These are phyloP conservation scores for Taenioides sp. DNA, from an alignment of 2,797 vertebrate species.

Conservation along the genomic window DNA sequence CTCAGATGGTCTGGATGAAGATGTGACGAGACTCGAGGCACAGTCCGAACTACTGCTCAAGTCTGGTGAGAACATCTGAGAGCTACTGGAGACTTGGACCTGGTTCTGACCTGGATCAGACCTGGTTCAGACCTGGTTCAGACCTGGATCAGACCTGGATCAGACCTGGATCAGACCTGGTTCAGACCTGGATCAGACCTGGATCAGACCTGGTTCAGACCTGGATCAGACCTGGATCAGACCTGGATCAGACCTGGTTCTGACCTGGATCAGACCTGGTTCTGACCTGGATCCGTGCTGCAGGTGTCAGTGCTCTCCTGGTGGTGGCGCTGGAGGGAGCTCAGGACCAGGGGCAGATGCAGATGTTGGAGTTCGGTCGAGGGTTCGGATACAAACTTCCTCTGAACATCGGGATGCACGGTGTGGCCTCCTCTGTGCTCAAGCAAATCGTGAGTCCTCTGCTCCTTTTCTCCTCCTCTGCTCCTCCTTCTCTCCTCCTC, in stretches of 20 bases:
- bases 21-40: conserved; percentile 69
- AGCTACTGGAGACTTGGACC: neutral
- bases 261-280: neutral
- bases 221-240: too few relatives aligned
- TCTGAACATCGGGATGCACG: conserved; percentile 78
- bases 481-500: neutral
- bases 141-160: too few relatives aligned
- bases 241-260: too few relatives aligned
- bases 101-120: neutral
- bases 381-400: conserved; percentile 81
- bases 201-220: neutral
- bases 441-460: conserved; percentile 84
- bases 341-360: conserved; percentile 71
- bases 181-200: neutral
- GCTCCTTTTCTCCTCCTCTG: neutral
- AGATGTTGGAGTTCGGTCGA: conserved; percentile 88
- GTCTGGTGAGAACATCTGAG: conserved; percentile 65
- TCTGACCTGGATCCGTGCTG: neutral
- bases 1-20: conserved; percentile 84
- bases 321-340: conserved; percentile 80
- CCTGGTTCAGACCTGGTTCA: neutral
- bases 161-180: neutral
- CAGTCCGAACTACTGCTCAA: conserved; percentile 67
- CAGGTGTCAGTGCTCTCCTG: conserved; percentile 43
- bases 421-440: conserved; percentile 74